These are phyloP conservation scores for Apus apus DNA, from an alignment of 2,113 vertebrate genomes.

Conservation along the genomic window DNA sequence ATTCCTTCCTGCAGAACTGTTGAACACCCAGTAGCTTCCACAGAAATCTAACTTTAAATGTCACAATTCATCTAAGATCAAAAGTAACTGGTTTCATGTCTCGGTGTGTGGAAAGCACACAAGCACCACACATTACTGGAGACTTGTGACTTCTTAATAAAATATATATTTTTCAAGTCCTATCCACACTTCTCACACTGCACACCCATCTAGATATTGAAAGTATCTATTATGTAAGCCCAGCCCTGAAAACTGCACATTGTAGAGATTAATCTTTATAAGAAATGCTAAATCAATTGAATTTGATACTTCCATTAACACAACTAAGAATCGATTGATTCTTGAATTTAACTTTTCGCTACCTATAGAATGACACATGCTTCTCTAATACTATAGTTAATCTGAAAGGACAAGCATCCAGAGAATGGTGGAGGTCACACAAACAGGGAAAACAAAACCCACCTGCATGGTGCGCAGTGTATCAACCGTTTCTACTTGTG, in stretches of 20 bases:
- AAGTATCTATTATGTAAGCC: not conserved
- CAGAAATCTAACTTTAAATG: not conserved
- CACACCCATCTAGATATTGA: not conserved
- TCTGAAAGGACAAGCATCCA: not conserved
- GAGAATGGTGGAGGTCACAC: not conserved
- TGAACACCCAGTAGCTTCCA: not conserved
- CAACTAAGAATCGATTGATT: not conserved
- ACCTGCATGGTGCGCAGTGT: conserved; percentile 93
- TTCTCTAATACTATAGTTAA: not conserved
- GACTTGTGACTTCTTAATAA: not conserved
- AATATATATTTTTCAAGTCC: not conserved
- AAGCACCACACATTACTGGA: not conserved
- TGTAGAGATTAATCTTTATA: not conserved
- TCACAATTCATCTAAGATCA: not conserved
- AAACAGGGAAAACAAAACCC: not conserved
- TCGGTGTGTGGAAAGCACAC: not conserved
- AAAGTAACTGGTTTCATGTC: not conserved
- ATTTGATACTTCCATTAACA: not conserved
- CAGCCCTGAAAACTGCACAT: not conserved
- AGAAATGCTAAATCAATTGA: not conserved
- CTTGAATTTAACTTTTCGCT: not conserved
- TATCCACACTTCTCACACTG: not conserved
- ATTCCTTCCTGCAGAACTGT: not conserved
- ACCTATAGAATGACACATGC: not conserved
- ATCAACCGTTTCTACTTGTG: conserved; percentile 91